phyloP scores from a whole-genome alignment of 2,888 invertebrate species.

The Eubasilissa splendida region DNA sequence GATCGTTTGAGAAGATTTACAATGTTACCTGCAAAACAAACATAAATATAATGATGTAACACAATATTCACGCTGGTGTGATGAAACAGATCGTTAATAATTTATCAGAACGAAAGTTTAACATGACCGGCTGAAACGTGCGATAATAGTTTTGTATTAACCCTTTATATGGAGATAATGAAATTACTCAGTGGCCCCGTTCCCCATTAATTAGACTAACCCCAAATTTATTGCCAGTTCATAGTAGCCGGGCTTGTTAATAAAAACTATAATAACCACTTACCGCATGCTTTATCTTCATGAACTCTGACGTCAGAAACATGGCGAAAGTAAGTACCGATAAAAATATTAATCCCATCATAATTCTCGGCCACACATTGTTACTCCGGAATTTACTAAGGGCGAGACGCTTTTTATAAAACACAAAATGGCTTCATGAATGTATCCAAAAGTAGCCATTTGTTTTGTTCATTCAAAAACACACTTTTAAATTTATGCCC shows the following conservation, averaged over 20 bases:
- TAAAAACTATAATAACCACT: conserved; percentile 31
- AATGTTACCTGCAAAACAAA: no score
- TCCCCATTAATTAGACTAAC: conserved; percentile 26
- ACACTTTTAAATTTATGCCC: conserved; percentile 29
- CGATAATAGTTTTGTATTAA: conserved; percentile 32
- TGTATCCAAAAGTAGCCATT: conserved; percentile 9
- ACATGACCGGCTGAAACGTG: conserved; percentile 11
- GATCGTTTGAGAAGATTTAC: no score
- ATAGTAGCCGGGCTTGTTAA: conserved; percentile 26
- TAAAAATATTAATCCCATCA: conserved; percentile 33
- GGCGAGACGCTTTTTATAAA: conserved; percentile 4
- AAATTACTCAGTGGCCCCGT: conserved; percentile 10
- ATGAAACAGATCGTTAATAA: no score
- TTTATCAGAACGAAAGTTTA: no score
- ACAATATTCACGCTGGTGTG: no score
- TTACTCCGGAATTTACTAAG: conserved; percentile 1
- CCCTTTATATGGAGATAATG: conserved; percentile 17
- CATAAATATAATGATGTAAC: no score
- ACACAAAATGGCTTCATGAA: not conserved
- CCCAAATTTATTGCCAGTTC: conserved; percentile 23
- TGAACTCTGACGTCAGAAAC: conserved; percentile 8
- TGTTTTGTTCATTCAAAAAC: conserved; percentile 28
- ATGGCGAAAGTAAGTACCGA: conserved; percentile 22
- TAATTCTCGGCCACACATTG: conserved; percentile 30
- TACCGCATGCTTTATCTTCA: conserved; percentile 17